A percentile compares a stretch with the other conserved stretches of the same genome.
phyloP scores from a whole-genome alignment of 2,888 invertebrate species.

The Metacarcinus magister region DNA sequence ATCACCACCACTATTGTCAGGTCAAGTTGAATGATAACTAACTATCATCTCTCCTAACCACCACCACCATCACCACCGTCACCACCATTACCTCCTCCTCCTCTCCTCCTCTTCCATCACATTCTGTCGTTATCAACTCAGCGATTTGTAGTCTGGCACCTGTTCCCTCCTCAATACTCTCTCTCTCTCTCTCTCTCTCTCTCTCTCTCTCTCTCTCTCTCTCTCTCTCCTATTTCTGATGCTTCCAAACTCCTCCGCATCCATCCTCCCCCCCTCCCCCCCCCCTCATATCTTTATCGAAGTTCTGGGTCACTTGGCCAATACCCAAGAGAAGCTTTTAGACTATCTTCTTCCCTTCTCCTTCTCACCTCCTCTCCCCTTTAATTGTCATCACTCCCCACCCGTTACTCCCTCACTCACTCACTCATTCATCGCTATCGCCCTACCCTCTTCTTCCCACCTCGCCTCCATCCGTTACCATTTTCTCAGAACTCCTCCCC shows the following conservation, averaged over 20 bases:
- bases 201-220: background rate
- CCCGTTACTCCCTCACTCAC: background rate
- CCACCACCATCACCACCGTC: background rate
- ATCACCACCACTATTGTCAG: no score
- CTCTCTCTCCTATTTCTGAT: no score
- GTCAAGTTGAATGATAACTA: background rate
- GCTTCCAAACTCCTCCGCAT: background rate
- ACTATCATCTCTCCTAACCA: no score
- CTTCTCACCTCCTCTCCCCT: background rate
- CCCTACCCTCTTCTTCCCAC: background rate
- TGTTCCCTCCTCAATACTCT: background rate
- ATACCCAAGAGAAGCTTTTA: background rate
- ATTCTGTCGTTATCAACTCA: slow-evolving; percentile 41
- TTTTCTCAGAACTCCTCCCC: background rate
- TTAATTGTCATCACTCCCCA: background rate
- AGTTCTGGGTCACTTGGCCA: background rate
- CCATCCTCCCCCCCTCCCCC: background rate
- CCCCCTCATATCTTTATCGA: background rate
- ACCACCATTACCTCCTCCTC: background rate
- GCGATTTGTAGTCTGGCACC: background rate
- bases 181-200: background rate
- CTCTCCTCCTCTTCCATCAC: background rate
- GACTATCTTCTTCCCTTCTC: background rate
- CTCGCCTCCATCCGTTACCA: background rate
- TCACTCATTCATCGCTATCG: background rate